Base-by-base conservation (phyloP, 1,140 invertebrate genomes). In the Ruditapes philippinarum region DNA sequence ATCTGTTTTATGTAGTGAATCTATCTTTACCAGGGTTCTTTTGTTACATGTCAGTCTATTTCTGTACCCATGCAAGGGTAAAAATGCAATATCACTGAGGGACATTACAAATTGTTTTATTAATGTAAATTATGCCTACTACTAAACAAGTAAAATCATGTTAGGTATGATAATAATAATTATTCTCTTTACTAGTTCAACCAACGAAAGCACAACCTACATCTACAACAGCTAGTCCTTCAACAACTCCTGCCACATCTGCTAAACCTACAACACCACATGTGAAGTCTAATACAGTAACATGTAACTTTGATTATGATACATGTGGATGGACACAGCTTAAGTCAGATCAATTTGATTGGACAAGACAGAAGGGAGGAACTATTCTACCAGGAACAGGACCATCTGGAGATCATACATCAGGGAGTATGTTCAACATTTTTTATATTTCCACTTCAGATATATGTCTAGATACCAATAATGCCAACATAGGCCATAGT, bases 321-420 rank as follows among this genome's bases (percentile, higher is more conserved):
- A 92, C 98, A 0, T 98, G 98, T 91, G 97, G 97, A 40, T 98
- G 97, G 97, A 97, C 95, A 11, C 97, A 98, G 87, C 97, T 98
- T 91, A 96, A 97, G 0, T 96, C 96, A 5, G 97, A 98, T 91
- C 97, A 98, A 91, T 98, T 98, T 92, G 97, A 98, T 91, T 98
- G 98, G 97, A 96, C 88, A 25, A 94, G 97, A 87, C 96, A 97
- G n/a, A 97, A 97, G 90, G 96, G 96, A 54, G 96, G 96, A 17
- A 98, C 97, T 0, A 97, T 42, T 19, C 70, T 88, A 14, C 0
- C 38, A 11, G 65, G 51, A 17, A 94, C 93, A 60, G 93, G 93
- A 45, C 93, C 93, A 28, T 25, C 60, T n/a, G 57, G 49, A 31
- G 93, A 94, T 36, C 93, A 94, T 65, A 94, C 93, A 0, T 88